Evolutionary conservation across 1,140 invertebrate species (phyloP), one percentile per base, ranked within the genome.

Genomic region (Diplogasteroides magnus): DNA sequence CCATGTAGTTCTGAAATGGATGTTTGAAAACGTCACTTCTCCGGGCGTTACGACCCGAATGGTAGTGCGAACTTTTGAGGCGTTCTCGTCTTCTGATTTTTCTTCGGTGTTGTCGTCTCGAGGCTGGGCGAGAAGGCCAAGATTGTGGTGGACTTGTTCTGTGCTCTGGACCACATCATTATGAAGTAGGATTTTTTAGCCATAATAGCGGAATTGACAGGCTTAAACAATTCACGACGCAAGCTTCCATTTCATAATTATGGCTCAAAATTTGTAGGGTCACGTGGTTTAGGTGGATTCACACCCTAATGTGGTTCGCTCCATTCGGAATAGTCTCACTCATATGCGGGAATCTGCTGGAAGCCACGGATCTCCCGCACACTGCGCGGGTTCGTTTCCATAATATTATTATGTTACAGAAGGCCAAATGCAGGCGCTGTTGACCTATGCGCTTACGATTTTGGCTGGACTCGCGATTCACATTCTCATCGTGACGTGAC

Each of bases 321-420:
- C 92, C 93, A 0, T 76, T 96, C 23, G 92, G 93, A 28, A 91
- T 95, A 67, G 88, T 90, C 70, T 94, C 91, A 67, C 88, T 97
- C 25, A 94, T 97, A 73, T 89, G 91, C 58, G 90, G 90, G 15
- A 93, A 94, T 83, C 90, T 97, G 71, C 86, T 95, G 0, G 89
- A 88, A 32, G 89, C 95, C 25, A 85, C 87, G 55, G 88, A 95
- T 84, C 86, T 96, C 60, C 86, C 84, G 2, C 83, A 89, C 75
- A 90, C 93, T 58, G 89, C 93, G 85, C 87, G 89, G 15, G n/a
- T n/a, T n/a, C n/a, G n/a, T n/a, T n/a, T n/a, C n/a, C n/a, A n/a
- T n/a, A n/a, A n/a, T n/a, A n/a, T n/a, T n/a, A n/a, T n/a, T n/a
- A n/a, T n/a, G n/a, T n/a, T n/a, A n/a, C n/a, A n/a, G n/a, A n/a